phyloP scores from a whole-genome alignment of 2,797 vertebrate species.

The Ambastaia sidthimunki region DNA sequence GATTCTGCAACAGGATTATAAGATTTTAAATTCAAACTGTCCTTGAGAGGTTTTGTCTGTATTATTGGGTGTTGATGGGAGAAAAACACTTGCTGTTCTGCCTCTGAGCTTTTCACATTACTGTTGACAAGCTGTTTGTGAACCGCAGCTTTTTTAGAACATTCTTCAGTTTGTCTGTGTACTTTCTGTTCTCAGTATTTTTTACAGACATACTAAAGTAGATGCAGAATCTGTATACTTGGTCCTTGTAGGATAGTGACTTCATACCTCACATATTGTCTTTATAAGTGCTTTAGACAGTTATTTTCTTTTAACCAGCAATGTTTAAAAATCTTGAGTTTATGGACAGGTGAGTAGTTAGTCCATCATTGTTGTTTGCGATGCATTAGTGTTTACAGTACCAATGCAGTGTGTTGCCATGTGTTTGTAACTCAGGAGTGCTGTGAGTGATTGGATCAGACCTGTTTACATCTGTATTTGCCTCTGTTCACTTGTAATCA shows the following conservation, averaged over 20 bases:
- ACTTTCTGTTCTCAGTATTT: no score
- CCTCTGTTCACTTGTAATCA: no score
- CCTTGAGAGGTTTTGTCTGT: background rate
- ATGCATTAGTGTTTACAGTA: no score
- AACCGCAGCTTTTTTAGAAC: background rate
- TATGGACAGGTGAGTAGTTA: no score
- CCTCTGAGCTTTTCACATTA: background rate
- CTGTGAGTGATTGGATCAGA: no score
- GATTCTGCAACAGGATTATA: constrained; percentile 36
- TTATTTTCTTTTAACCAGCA: background rate
- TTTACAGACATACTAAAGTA: no score
- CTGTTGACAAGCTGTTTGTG: background rate
- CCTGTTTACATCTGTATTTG: no score
- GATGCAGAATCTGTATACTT: background rate
- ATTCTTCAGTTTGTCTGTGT: background rate
- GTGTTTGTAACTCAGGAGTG: no score
- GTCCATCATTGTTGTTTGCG: no score
- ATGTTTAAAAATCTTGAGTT: no score
- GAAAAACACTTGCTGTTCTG: background rate
- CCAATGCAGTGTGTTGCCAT: no score
- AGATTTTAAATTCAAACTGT: constrained; percentile 25
- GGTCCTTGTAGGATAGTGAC: background rate
- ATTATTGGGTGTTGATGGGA: background rate
- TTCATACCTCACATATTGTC: background rate
- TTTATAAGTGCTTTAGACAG: background rate